Evolutionary conservation across 2,797 vertebrate species (phyloP).

Genomic region (Malurus splendens): DNA sequence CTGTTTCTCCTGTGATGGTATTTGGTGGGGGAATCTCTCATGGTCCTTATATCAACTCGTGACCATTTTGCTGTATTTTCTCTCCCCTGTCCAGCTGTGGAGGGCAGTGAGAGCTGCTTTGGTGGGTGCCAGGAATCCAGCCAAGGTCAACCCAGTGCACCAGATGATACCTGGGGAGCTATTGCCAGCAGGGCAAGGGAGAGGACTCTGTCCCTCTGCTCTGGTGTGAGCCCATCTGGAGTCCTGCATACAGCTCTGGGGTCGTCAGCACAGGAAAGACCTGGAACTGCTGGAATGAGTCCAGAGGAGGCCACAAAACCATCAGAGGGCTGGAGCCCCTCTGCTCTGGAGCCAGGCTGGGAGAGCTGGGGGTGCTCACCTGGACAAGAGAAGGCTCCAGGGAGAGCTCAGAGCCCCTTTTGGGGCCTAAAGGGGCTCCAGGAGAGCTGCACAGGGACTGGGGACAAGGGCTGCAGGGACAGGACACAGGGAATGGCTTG

Average conservation of each 20-base stretch:
- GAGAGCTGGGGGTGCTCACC: neutral
- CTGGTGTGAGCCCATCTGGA: fast-evolving
- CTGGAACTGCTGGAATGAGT: fast-evolving
- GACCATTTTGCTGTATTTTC: neutral
- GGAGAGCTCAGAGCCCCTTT: neutral
- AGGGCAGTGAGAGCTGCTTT: neutral
- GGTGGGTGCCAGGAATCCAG: neutral
- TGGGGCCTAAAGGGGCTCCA: fast-evolving
- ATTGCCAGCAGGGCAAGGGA: fast-evolving
- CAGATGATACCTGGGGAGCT: neutral
- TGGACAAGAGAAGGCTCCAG: neutral
- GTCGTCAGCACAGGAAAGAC: fast-evolving
- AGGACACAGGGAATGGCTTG: neutral
- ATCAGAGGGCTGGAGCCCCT: neutral
- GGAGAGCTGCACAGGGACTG: neutral
- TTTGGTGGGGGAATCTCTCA: neutral
- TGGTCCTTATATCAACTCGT: fast-evolving
- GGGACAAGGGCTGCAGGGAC: fast-evolving
- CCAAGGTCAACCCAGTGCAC: neutral
- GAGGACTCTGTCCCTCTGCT: fast-evolving
- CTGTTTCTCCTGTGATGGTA: fast-evolving
- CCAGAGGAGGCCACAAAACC: fast-evolving
- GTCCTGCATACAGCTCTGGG: fast-evolving
- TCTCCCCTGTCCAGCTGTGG: neutral
- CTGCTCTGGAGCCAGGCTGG: neutral